These are phyloP conservation scores for Coleophora flavipennella DNA, from an alignment of 2,888 invertebrate species.

Conservation along the genomic window DNA sequence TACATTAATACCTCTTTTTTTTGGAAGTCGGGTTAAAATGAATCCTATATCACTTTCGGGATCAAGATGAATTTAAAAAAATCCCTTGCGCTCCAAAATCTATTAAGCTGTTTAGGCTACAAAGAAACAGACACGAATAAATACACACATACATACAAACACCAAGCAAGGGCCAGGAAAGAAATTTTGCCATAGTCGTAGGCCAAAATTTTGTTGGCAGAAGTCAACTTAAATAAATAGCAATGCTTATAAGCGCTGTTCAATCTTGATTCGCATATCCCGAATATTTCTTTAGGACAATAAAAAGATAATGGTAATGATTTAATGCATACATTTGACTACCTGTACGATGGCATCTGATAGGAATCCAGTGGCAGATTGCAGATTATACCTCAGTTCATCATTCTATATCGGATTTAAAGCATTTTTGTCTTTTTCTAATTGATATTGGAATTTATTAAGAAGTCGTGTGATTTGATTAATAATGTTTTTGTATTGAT, in stretches of 20 bases:
- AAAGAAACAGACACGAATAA: no score
- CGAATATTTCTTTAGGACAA: constrained; percentile 14
- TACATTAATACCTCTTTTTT: no score
- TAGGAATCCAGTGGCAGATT: constrained; percentile 67
- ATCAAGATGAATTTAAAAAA: no score
- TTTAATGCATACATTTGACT: constrained; percentile 41
- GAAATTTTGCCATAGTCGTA: no score
- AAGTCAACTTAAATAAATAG: neutral
- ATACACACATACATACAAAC: no score
- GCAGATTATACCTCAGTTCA: constrained; percentile 54
- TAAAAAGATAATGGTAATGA: constrained; percentile 29
- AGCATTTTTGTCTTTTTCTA: constrained; percentile 29
- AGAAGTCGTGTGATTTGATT: neutral
- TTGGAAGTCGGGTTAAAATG: no score
- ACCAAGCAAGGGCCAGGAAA: no score
- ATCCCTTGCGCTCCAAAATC: no score
- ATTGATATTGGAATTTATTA: neutral
- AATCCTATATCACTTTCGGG: no score
- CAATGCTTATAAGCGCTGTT: neutral
- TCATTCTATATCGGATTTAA: constrained; percentile 52
- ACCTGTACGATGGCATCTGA: constrained; percentile 38
- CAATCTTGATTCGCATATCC: constrained; percentile 12
- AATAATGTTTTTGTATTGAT: neutral
- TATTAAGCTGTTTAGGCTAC: no score
- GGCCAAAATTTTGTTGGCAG: no score